Percentiles rank a stretch among this genome's conserved stretches.
phyloP scores from a whole-genome alignment of 2,797 vertebrate species.

The Garrulus glandarius region DNA sequence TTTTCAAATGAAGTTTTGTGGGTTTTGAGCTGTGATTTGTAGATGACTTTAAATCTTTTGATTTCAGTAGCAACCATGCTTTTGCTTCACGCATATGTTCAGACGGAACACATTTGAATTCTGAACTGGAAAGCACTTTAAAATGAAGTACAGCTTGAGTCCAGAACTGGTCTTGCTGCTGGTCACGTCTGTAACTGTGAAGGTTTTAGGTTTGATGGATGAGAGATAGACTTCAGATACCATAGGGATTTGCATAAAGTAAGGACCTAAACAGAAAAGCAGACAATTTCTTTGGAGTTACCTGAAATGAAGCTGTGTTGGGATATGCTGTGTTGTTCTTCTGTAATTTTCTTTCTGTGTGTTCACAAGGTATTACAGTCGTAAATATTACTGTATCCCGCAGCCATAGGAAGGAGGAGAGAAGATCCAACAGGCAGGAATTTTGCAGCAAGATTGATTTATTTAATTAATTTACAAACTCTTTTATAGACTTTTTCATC shows the following conservation, averaged over 20 bases:
- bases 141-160: background rate
- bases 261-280: background rate
- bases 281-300: background rate
- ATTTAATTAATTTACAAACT: no score
- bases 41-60: background rate
- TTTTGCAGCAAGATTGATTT: no score
- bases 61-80: background rate
- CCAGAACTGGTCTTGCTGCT: background rate
- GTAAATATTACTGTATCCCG: no score
- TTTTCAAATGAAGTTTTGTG: background rate
- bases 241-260: background rate
- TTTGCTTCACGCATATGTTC: rapidly evolving
- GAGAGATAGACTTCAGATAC: background rate
- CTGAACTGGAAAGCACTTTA: background rate
- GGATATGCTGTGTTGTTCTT: background rate
- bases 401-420: no score
- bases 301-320: background rate
- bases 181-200: background rate
- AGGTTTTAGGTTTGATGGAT: background rate
- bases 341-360: background rate
- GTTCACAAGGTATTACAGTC: background rate
- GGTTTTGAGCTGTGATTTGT: background rate
- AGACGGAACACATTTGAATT: background rate
- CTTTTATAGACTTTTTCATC: no score
- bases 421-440: no score